Evolutionary conservation across 1,140 invertebrate genomes (phyloP).

Genomic region (Drosophila pruinosa): DNA sequence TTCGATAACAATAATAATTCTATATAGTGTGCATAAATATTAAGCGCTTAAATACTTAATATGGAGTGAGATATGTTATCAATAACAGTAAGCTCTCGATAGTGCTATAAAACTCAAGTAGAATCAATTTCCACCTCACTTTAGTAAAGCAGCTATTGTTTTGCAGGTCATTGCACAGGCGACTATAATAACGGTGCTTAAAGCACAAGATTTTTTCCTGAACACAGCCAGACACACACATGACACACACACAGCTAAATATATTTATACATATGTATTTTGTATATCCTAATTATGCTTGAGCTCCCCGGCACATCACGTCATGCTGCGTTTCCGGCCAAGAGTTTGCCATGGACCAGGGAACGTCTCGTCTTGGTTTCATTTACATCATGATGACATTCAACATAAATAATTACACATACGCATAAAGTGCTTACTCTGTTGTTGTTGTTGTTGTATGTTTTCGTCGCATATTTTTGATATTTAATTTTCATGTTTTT

Average conservation of each 20-base stretch:
- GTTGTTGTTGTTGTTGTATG: conserved; percentile 2
- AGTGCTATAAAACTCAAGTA: too few relatives aligned
- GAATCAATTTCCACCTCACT: too few relatives aligned
- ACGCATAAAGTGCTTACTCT: conserved; percentile 28
- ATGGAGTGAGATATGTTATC: too few relatives aligned
- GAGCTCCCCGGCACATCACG: conserved; percentile 14
- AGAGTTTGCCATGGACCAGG: conserved; percentile 10
- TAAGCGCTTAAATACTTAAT: too few relatives aligned
- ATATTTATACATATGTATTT: conserved; percentile 3
- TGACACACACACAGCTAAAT: neutral
- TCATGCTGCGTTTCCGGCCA: conserved; percentile 50
- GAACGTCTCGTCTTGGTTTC: conserved; percentile 47
- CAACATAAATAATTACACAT: conserved; percentile 76
- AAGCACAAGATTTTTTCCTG: neutral
- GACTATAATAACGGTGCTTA: neutral
- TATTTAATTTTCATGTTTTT: conserved; percentile 72
- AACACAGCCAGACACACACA: neutral
- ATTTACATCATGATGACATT: conserved; percentile 72
- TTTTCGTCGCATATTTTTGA: conserved; percentile 61
- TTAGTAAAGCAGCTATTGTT: neutral
- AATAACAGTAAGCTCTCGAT: too few relatives aligned
- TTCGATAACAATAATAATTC: too few relatives aligned
- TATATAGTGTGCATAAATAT: too few relatives aligned
- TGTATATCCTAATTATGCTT: conserved; percentile 42
- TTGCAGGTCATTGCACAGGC: neutral